Conservation (phyloP, 2,888 invertebrate genomes). For the Dryomyza anilis region DNA sequence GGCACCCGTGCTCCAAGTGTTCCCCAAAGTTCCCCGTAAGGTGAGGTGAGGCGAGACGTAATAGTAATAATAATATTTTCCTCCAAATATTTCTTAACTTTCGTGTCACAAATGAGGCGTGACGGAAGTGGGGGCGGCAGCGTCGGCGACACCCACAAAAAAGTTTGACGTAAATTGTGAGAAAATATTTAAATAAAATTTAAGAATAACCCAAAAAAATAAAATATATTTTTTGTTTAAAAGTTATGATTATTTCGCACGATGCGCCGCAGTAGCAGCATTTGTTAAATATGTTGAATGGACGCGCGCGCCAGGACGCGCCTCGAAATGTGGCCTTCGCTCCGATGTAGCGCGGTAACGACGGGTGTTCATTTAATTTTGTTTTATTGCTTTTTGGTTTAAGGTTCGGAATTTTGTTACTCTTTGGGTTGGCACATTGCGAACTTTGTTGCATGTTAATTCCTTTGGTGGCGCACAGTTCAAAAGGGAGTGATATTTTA, state of each 20-base stretch:
- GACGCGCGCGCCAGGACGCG: background rate
- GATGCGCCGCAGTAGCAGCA: background rate
- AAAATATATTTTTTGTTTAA: background rate
- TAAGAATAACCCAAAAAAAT: background rate
- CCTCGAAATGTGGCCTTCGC: background rate
- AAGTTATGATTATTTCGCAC: conserved; percentile 28
- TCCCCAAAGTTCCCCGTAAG: background rate
- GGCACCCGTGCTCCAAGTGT: no score
- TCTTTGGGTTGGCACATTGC: no score
- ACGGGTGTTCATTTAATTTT: conserved; percentile 27
- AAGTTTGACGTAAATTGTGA: background rate
- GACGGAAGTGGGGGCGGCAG: background rate
- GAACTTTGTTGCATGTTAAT: no score
- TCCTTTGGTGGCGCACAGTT: no score
- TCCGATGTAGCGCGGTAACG: background rate
- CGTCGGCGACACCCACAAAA: background rate
- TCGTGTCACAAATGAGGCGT: conserved; percentile 1
- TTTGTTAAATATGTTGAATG: conserved; percentile 6
- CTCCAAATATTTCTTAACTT: conserved; percentile 30
- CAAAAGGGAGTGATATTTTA: no score
- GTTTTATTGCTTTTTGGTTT: conserved; percentile 20
- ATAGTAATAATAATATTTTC: conserved; percentile 29
- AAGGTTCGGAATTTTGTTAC: background rate
- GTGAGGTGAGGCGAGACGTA: background rate
- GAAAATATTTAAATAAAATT: conserved; percentile 1